These are phyloP conservation scores for Zoanthus sociatus DNA, from an alignment of 92 coral and sea anemone species.

Conservation along the genomic window DNA sequence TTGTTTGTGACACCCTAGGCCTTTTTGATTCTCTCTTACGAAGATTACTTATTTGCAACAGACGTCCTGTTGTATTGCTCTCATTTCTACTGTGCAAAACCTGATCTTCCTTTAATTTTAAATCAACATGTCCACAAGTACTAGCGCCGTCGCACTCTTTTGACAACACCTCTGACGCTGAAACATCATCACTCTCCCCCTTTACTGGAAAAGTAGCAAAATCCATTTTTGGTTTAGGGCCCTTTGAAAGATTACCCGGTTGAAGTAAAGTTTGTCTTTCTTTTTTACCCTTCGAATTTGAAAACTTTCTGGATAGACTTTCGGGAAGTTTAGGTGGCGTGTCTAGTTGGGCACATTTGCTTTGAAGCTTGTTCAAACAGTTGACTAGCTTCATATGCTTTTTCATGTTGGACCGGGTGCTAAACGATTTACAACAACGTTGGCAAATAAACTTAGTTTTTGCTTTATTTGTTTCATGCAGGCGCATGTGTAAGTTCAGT, in stretches of 20 bases:
- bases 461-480: background rate
- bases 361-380: background rate
- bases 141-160: background rate
- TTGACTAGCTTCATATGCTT: slow-evolving; percentile 17
- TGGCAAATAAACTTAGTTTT: background rate
- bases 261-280: no score
- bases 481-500: slow-evolving; percentile 29
- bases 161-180: background rate
- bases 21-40: background rate
- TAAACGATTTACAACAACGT: slow-evolving; percentile 13
- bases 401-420: slow-evolving; percentile 14
- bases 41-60: background rate
- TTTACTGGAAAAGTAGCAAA: no score
- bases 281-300: background rate
- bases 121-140: background rate
- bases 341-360: background rate
- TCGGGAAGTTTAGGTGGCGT: background rate
- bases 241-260: no score
- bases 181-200: no score
- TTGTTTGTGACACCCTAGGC: background rate
- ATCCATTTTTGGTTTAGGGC: no score
- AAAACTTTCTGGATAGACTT: background rate
- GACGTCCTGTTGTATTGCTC: background rate
- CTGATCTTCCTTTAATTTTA: background rate
- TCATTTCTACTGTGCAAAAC: background rate